Conservation (phyloP, 2,113 vertebrate species). For the human region DNA sequence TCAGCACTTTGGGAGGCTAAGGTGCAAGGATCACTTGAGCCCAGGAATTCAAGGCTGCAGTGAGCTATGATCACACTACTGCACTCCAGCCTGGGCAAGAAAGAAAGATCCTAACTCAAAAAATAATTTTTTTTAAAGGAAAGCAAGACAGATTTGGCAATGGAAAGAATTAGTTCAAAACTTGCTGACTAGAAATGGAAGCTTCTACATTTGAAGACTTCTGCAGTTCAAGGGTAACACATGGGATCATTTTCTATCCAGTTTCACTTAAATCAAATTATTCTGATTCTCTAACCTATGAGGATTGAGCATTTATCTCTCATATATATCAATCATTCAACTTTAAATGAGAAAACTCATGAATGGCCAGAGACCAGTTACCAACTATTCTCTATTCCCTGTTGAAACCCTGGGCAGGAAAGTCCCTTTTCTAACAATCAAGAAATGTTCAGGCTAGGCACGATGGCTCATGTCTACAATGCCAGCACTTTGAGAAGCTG, state of each 20-base stretch:
- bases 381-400: not conserved
- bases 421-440: not conserved
- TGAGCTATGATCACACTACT: no score
- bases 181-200: not conserved
- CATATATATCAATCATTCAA: not conserved
- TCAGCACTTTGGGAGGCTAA: no score
- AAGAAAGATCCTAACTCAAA: no score
- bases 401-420: not conserved
- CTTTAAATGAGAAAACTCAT: conserved; percentile 20
- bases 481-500: no score
- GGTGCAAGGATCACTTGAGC: no score
- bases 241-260: not conserved
- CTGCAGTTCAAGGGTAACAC: not conserved
- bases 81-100: no score
- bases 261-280: conserved; percentile 35
- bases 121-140: not conserved
- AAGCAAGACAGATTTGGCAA: not conserved
- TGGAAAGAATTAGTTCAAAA: conserved; percentile 24
- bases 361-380: conserved; percentile 4
- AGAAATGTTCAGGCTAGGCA: not conserved
- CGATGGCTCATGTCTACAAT: no score
- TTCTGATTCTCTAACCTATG: conserved; percentile 21
- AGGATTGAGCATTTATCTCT: not conserved
- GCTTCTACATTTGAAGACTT: not conserved
- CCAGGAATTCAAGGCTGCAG: no score